phyloP scores from a whole-genome alignment of 64 coral and sea anemone genomes.

The Montipora efflorescens region DNA sequence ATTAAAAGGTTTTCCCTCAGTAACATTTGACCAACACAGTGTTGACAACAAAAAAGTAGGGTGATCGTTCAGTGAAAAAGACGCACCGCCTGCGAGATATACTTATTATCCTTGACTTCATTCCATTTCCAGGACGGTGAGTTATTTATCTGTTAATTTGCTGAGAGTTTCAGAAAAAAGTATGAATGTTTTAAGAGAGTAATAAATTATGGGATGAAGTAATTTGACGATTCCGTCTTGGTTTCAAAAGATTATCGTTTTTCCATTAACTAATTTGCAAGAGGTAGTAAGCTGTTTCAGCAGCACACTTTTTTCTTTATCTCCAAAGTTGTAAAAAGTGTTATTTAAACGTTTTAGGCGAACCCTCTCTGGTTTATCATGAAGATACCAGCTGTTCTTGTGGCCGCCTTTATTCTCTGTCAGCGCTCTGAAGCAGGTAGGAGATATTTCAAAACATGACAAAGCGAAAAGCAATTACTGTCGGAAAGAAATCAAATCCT shows the following conservation, averaged over 20 bases:
- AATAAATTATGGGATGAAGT: background rate
- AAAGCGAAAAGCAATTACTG: background rate
- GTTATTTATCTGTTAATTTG: background rate
- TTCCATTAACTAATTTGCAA: background rate
- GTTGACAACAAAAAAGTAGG: background rate
- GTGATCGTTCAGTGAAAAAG: background rate
- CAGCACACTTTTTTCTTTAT: background rate
- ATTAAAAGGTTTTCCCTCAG: conserved; percentile 17
- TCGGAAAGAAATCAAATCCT: background rate
- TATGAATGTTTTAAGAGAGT: background rate
- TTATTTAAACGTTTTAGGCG: background rate
- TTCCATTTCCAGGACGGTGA: background rate
- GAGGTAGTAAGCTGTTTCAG: background rate
- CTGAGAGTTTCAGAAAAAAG: background rate
- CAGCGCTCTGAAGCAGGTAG: conserved; percentile 4
- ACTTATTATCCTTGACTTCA: background rate
- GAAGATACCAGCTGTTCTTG: conserved; percentile 40
- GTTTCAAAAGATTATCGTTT: background rate
- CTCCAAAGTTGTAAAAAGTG: background rate
- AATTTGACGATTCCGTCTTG: background rate
- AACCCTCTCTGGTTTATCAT: conserved; percentile 14
- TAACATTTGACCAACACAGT: background rate
- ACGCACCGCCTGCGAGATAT: background rate
- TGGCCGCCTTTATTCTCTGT: conserved; percentile 40
- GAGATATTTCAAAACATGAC: background rate